A percentile compares a stretch with the other conserved stretches of the same genome.
These are phyloP conservation scores for Myopa tessellatipennis DNA, from an alignment of 2,888 invertebrate genomes.

Conservation along the genomic window DNA sequence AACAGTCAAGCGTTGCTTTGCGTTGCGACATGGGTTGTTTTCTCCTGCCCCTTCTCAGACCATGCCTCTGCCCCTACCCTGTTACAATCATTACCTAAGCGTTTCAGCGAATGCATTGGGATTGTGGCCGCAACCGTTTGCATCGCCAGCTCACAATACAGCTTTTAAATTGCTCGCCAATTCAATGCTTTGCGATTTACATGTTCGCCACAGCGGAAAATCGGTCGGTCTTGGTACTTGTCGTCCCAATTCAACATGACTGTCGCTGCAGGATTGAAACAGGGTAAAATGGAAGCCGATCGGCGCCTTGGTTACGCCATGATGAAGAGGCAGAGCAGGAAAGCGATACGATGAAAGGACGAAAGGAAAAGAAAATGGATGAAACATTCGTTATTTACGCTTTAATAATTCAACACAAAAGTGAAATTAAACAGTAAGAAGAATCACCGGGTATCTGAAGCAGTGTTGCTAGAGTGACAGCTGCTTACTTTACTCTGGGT, in stretches of 20 bases:
- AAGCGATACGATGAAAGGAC: too few relatives aligned
- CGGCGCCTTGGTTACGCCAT: conserved; percentile 11
- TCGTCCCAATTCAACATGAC: conserved; percentile 26
- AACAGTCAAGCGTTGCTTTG: not conserved
- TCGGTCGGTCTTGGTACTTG: not conserved
- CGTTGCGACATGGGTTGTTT: too few relatives aligned
- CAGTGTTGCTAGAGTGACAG: conserved; percentile 17
- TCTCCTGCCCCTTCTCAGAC: not conserved
- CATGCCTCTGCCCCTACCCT: not conserved
- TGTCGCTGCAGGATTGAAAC: conserved; percentile 23
- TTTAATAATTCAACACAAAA: conserved; percentile 23
- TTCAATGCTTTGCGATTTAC: conserved; percentile 46
- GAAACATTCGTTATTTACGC: conserved; percentile 32
- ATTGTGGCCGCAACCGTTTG: conserved; percentile 25
- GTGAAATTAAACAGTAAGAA: conserved; percentile 8
- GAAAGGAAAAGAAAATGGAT: not conserved
- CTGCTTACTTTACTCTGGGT: not conserved
- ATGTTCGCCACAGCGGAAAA: conserved; percentile 17
- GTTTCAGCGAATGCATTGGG: conserved; percentile 10
- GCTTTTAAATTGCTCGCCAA: conserved; percentile 52
- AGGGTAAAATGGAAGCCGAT: conserved; percentile 27
- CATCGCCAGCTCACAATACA: conserved; percentile 47
- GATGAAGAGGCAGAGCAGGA: not conserved
- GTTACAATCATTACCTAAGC: not conserved
- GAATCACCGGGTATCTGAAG: not conserved